Evolutionary conservation across 2,888 invertebrate species (phyloP), one percentile per base, ranked within the genome.

Genomic region (Drosophila glabriapex): DNA sequence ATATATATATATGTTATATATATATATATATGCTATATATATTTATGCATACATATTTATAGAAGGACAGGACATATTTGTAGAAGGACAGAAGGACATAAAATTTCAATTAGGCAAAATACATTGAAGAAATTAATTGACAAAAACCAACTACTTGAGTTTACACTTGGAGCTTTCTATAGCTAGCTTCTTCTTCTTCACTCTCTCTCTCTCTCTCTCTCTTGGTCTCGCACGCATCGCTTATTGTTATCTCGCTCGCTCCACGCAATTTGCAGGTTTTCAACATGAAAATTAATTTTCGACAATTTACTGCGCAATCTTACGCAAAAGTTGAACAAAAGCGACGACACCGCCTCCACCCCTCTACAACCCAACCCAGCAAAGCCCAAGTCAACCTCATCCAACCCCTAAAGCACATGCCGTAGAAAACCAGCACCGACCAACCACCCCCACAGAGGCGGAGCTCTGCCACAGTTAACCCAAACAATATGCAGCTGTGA

Each of bases 251-350:
- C 67, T 71, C 73, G 60, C 54, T 61, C 59, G 71, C 78, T 39
- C 60, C 54, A 76, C 76, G 83, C 85, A 85, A 82, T 91, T 91
- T 87, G 90, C 89, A 79, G 90, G 84, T 83, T 89, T 89, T 86
- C 87, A 87, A 86, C 90, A 87, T 90, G 91, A 90, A 91, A 91
- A 91, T 91, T 91, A 91, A 91, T 91, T 91, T 91, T 90, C 90
- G 83, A 89, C 91, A 91, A 91, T 91, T 91, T 91, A 91, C 89
- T 90, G 91, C 91, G 91, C 91, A 90, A 90, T 91, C 91, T 91
- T 90, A 90, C 80, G 91, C 82, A 89, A 91, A 91, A 84, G 88
- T 90, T 86, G 71, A 90, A 91, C 91, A 90, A 88, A 88, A 87
- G 91, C 89, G 75, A 79, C 68, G 73, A 41, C 22, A 50, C 67